Evolutionary conservation across 2,888 invertebrate genomes (phyloP), one percentile per base, ranked within the genome.

Genomic region (Sarcophaga subvicina): DNA sequence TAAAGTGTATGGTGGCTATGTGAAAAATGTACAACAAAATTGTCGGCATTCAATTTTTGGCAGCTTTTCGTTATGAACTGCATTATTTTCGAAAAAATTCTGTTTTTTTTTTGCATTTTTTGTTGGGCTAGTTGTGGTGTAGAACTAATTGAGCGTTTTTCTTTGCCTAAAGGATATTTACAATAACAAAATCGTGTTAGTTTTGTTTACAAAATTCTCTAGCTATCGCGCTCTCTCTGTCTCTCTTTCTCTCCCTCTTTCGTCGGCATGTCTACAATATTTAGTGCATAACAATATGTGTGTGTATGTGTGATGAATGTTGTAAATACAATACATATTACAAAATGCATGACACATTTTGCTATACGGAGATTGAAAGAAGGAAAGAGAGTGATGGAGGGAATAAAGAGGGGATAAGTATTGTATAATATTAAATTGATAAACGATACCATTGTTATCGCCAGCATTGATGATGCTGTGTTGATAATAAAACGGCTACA

Each of bases 91-190:
- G 17, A 54, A 54, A 54, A 54, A 2, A 1, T 11, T 49, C 0
- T 54, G 3, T 14, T 54, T 54, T 54, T 12, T 49, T 49, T 49
- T 49, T 49, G 49, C 14, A 0, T 49, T 49, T 49, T 54, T 54
- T 54, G 12, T 54, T 14, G 14, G 12, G 54, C 14, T 14, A 12
- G 54, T 66, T 72, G 37, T 25, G 49, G 59, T 49, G 22, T 72
- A 20, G 6, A 72, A 20, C n/a, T 75, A 81, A 81, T 81, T 81
- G 80, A 69, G 75, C 75, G 67, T 81, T 81, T 75, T 63, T 54
- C 54, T 54, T 17, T 6, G 54, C 62, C 73, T 59, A 75, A 37
- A 59, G 63, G 59, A 45, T 64, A 22, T 45, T 37, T 37, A 45
- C 60, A 49, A 54, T 17, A 54, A 17, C 12, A 54, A 54, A 54